Evolutionary conservation across 1,140 invertebrate genomes (phyloP).

Genomic region (Zaprionus ornatus): DNA sequence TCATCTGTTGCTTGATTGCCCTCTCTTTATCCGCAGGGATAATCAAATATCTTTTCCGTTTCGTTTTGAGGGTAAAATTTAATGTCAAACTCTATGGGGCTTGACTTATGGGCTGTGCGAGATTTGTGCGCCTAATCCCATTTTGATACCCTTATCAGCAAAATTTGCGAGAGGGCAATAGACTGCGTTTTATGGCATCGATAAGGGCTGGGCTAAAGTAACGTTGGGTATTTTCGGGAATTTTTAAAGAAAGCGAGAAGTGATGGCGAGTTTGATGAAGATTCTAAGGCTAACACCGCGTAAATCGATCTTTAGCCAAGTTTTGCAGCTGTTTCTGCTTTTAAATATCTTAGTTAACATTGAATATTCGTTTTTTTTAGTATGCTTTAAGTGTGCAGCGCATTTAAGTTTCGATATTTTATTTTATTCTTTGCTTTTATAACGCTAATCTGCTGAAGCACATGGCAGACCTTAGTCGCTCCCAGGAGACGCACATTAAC

Average conservation of each 20-base stretch:
- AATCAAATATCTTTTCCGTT: slow-evolving; percentile 57
- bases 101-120: slow-evolving; percentile 53
- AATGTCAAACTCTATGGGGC: slow-evolving; percentile 58
- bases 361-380: not conserved
- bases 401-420: slow-evolving; percentile 29
- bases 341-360: not conserved
- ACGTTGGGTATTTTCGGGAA: not conserved
- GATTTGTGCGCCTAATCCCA: slow-evolving; percentile 31
- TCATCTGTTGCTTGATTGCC: slow-evolving; percentile 41
- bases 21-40: slow-evolving; percentile 52
- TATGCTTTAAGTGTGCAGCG: slow-evolving; percentile 1
- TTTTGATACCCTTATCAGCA: slow-evolving; percentile 13
- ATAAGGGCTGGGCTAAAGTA: not conserved
- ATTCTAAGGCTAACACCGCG: not conserved
- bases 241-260: not conserved
- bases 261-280: not conserved
- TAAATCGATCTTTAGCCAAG: too few species aligned
- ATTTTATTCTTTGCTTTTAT: slow-evolving; percentile 9
- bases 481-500: slow-evolving; percentile 62
- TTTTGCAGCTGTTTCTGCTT: not conserved
- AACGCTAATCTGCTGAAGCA: slow-evolving; percentile 52
- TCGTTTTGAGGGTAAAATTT: slow-evolving; percentile 15
- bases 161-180: not conserved
- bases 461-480: slow-evolving; percentile 17
- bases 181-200: not conserved